A percentile compares a stretch with the other conserved stretches of the same genome.
Evolutionary conservation across 1,140 invertebrate genomes (phyloP).

Genomic region (Drosophila funebris): DNA sequence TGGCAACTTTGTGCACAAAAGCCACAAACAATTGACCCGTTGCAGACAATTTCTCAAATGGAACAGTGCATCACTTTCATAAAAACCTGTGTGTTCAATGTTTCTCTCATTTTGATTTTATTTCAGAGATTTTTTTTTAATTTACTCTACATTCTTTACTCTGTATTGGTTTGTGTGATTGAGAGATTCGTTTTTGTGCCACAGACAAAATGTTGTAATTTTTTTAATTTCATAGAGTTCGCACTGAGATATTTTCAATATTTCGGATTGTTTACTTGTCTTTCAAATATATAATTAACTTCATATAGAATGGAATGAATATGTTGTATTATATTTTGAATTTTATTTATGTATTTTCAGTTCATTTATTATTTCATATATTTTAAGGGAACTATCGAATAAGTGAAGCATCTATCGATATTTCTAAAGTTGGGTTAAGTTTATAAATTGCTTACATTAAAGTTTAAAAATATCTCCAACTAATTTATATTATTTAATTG

Average conservation of each 20-base stretch:
- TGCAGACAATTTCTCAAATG: slow-evolving; percentile 57
- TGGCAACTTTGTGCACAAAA: slow-evolving; percentile 48
- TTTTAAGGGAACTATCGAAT: too few species aligned
- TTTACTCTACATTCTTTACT: not conserved
- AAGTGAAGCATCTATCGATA: too few species aligned
- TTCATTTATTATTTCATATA: too few species aligned
- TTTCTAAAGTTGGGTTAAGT: too few species aligned
- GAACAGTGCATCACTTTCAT: slow-evolving; percentile 28
- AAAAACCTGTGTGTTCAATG: slow-evolving; percentile 25
- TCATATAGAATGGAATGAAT: too few species aligned
- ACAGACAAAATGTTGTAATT: slow-evolving; percentile 9
- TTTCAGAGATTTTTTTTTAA: not conserved
- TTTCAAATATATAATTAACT: too few species aligned
- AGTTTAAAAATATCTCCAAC: too few species aligned
- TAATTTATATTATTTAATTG: too few species aligned
- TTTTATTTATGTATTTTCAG: too few species aligned
- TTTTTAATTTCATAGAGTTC: not conserved
- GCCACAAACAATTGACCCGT: slow-evolving; percentile 55
- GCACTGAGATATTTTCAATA: not conserved
- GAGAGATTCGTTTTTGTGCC: slow-evolving; percentile 7
- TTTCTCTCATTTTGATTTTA: slow-evolving; percentile 1
- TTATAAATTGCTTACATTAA: too few species aligned
- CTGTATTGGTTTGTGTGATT: not conserved
- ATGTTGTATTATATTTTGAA: too few species aligned
- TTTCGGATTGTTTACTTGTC: not conserved